Conservation (phyloP, 2,113 vertebrate species). For the Hippoglossus stenolepis region DNA sequence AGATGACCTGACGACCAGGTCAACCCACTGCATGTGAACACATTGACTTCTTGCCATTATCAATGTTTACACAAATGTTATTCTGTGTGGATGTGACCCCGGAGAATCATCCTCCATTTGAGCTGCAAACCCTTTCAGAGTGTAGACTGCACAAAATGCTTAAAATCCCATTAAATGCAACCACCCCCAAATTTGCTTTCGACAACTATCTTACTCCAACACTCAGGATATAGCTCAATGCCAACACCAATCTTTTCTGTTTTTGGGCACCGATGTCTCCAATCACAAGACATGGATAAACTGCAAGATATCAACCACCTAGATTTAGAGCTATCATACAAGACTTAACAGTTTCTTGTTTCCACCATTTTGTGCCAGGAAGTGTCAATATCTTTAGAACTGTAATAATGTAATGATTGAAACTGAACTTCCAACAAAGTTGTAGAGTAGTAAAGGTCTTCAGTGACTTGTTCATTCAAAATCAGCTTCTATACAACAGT, state of each 20-base stretch:
- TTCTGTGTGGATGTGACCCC: slow-evolving; percentile 4
- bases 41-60: slow-evolving; percentile 1
- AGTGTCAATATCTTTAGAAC: not conserved
- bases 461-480: not conserved
- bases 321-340: no score
- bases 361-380: not conserved
- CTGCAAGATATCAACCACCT: no score
- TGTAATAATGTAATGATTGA: not conserved
- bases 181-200: not conserved
- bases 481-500: not conserved
- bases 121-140: not conserved
- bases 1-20: no score
- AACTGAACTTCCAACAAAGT: not conserved
- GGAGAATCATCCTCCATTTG: not conserved
- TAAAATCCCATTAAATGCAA: not conserved
- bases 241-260: not conserved
- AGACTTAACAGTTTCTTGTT: no score
- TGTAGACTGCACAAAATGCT: not conserved
- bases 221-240: not conserved
- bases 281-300: no score
- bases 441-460: no score
- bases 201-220: no score
- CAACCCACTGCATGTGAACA: slow-evolving; percentile 22
- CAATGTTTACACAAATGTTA: not conserved
- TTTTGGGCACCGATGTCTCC: no score